A percentile compares a stretch with the other conserved stretches of the same genome.
Conservation (phyloP, 2,113 vertebrate species). For the Panthera tigris region DNA sequence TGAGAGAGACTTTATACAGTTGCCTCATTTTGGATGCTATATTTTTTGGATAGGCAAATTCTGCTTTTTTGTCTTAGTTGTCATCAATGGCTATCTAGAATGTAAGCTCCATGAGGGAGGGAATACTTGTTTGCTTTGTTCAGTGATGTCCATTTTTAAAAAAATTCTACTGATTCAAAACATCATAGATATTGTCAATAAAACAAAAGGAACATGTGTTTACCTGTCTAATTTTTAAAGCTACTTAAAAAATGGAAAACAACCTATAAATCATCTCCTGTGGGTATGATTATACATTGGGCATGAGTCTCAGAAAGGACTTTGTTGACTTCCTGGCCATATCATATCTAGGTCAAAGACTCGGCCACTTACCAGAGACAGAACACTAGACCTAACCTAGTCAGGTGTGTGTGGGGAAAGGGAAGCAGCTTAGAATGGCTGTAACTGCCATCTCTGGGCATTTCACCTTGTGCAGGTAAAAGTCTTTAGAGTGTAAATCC, state of each 20-base stretch:
- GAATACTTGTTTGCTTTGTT: not conserved
- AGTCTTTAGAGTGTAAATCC: not conserved
- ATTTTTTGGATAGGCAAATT: not conserved
- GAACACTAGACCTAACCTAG: not conserved
- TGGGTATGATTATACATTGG: not conserved
- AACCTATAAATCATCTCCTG: not conserved
- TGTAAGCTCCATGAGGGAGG: not conserved
- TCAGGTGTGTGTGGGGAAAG: not conserved
- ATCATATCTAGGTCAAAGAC: not conserved
- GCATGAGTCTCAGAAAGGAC: not conserved
- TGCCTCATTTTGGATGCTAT: not conserved
- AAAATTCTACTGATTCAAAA: not conserved
- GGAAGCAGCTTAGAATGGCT: not conserved
- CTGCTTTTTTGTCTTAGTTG: not conserved
- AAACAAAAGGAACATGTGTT: not conserved
- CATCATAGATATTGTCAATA: not conserved
- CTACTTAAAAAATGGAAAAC: slow-evolving; percentile 8
- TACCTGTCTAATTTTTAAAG: not conserved
- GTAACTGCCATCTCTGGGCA: not conserved
- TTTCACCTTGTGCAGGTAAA: not conserved
- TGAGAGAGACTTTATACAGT: not conserved
- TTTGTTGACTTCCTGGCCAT: not conserved
- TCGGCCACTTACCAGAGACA: not conserved
- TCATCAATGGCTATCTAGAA: not conserved
- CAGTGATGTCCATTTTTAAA: not conserved